Evolutionary conservation across 2,113 vertebrate species (phyloP), one percentile per base, ranked within the genome.

Genomic region (Harpagus bidentatus): DNA sequence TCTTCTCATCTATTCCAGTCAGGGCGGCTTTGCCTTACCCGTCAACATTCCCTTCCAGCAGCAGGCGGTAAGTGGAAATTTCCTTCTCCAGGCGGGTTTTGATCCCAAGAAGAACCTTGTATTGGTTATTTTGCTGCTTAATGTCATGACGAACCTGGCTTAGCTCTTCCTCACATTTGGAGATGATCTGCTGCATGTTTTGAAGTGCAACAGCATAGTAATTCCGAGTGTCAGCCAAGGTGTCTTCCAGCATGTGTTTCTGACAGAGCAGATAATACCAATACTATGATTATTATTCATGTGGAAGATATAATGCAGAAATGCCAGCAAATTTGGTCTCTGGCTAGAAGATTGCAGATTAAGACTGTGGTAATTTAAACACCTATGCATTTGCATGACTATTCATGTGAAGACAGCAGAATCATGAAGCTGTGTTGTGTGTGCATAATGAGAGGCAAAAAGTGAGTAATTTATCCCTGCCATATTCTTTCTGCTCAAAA

Each of bases 61-160:
- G 99, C 92, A 98, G 98, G 88, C 98, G 98, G 98, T 99, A 99
- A 12, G 99, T 99, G 62, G 99, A 98, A 15, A 99, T 99, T 97
- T 99, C 99, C 25, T 99, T 99, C 98, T 99, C 99, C 95, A 99
- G 98, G 96, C 99, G 99, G 81, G 98, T 99, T 98, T 99, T 99
- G 65, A 99, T 98, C 97, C 99, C 99, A 63, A 99, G 98, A 70
- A 99, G 98, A 82, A 98, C 88, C 87, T 99, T 98, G 67, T 99
- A 99, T 9, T 99, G 99, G 7, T 98, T 98, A 13, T 98, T 98
- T 97, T 99, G 99, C 69, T 97, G 90, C 97, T 98, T 98, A 76
- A 99, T 98, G 88, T 98, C 99, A 10, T 86, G 96, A 8, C 99
- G 99, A 32, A 99, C 97, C 93, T 99, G 98, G 10, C 91, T 97